A percentile compares a stretch with the other conserved stretches of the same genome.
Evolutionary conservation across 2,113 vertebrate genomes (phyloP).

Genomic region (Rhinopithecus roxellana): DNA sequence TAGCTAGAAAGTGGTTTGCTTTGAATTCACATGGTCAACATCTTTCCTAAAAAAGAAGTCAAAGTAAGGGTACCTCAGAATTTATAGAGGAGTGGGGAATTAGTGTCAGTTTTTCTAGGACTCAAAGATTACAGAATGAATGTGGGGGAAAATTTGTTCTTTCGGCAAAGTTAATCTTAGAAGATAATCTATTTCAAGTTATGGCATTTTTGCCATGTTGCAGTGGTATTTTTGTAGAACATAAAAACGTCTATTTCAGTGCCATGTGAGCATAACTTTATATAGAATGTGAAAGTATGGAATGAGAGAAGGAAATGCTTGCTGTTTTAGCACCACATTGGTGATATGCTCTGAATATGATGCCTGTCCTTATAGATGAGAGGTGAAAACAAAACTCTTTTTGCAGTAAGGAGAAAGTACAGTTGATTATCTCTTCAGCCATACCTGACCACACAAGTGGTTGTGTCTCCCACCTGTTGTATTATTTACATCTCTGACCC

Average conservation of each 20-base stretch:
- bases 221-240: slow-evolving; percentile 75
- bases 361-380: slow-evolving; percentile 29
- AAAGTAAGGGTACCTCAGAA: not conserved
- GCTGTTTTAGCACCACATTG: not conserved
- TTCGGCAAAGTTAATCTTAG: slow-evolving; percentile 74
- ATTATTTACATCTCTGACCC: not conserved
- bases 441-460: not conserved
- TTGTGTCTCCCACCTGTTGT: not conserved
- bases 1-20: not conserved
- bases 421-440: not conserved
- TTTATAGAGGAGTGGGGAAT: not conserved
- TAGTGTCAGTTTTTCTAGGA: slow-evolving; percentile 24
- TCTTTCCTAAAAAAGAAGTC: not conserved
- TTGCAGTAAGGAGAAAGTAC: not conserved
- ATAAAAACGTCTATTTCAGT: slow-evolving; percentile 75
- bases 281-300: slow-evolving; percentile 73
- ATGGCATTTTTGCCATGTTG: slow-evolving; percentile 76
- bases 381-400: not conserved
- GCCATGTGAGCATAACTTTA: slow-evolving; percentile 73
- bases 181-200: slow-evolving; percentile 77
- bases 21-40: not conserved
- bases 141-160: slow-evolving; percentile 50
- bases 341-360: not conserved
- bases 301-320: slow-evolving; percentile 60
- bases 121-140: slow-evolving; percentile 68